Evolutionary conservation across 1,140 invertebrate genomes (phyloP), one percentile per base, ranked within the genome.

Genomic region (Pseudomyrmex cubaensis): DNA sequence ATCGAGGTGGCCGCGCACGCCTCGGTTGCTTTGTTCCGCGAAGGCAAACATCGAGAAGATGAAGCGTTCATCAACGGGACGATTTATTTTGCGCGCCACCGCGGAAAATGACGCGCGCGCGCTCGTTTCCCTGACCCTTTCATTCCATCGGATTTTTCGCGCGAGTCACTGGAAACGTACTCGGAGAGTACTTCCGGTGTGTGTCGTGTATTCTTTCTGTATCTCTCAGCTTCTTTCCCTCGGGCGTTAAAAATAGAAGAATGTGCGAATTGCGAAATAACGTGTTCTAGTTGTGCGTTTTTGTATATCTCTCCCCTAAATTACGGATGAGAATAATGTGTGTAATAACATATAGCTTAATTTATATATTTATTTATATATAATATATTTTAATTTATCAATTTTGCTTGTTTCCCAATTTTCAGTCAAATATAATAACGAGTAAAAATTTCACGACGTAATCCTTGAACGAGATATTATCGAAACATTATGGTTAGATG

Each of bases 31-130:
- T 80, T 80, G 76, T 80, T 72, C 66, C 46, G 17, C 12, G 8
- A 59, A 50, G 15, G 76, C 76, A 78, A 78, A 78, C 54, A 48
- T 17, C 20, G 35, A 57, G 35, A 78, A 78, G 76, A 78, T 70
- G 66, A 72, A 70, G 54, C 67, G 44, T 72, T 80, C 76, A 80
- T 80, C 66, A 70, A 35, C 76, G 66, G 54, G 20, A 80, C 76
- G 66, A 80, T 80, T 80, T 72, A 80, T 78, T 70, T 69, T 70
- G 56, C 76, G 76, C 66, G 76, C 54, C 54, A n/a, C 22, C 54
- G 66, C 66, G 66, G 54, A 72, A 80, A 80, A 80, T 80, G 66
- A 70, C 54, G 70, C 44, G 20, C 22, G 52, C 54, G 66, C 54
- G 54, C 76, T 20, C 52, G 66, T 78, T 70, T 10, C 54, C 7